These are phyloP conservation scores for Hydrotaea diabolus DNA, from an alignment of 2,888 invertebrate genomes.

Conservation along the genomic window DNA sequence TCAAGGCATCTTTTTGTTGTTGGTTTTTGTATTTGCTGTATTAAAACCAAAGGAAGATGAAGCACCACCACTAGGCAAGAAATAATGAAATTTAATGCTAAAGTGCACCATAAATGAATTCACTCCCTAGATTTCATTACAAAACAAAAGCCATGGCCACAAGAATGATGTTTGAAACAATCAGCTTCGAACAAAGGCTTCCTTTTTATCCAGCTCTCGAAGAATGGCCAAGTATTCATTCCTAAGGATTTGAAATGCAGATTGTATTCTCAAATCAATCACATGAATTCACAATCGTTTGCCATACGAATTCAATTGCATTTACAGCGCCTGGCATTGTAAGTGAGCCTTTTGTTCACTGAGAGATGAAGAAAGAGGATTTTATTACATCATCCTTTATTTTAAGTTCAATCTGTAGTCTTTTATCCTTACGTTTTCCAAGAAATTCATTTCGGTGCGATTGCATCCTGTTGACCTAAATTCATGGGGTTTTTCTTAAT, in stretches of 20 bases:
- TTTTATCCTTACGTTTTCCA: neutral
- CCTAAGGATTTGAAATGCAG: neutral
- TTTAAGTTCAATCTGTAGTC: no score
- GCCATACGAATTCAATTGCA: neutral
- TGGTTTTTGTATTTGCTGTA: neutral
- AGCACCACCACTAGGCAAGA: slow-evolving; percentile 5
- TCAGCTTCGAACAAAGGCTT: neutral
- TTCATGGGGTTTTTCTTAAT: slow-evolving; percentile 1
- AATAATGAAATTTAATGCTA: slow-evolving; percentile 67
- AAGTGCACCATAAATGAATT: slow-evolving; percentile 63
- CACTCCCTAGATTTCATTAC: slow-evolving; percentile 16
- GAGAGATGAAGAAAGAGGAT: neutral
- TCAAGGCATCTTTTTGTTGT: neutral
- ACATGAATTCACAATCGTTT: neutral
- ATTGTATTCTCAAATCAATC: slow-evolving; percentile 8
- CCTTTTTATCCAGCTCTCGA: neutral
- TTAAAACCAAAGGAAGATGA: neutral
- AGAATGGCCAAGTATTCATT: neutral
- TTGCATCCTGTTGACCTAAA: slow-evolving; percentile 65
- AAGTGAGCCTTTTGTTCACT: neutral
- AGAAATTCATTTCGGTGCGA: slow-evolving; percentile 1
- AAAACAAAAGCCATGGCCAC: neutral
- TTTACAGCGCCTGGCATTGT: neutral
- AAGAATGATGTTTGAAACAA: neutral
- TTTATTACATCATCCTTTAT: slow-evolving; percentile 40